Evolutionary conservation across 1,140 invertebrate genomes (phyloP).

Genomic region (Phortica variegata): DNA sequence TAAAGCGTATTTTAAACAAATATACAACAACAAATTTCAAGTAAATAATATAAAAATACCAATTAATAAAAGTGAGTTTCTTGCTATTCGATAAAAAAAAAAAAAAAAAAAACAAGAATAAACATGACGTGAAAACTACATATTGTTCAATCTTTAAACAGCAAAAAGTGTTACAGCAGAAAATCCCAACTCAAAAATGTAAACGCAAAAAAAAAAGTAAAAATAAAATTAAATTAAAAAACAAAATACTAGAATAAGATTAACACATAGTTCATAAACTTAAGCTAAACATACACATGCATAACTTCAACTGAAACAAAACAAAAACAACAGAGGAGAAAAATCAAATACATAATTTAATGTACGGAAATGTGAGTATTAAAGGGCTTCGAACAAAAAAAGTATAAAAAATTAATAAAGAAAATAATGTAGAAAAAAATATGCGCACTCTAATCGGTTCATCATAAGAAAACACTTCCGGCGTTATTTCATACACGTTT

Average conservation of each 20-base stretch:
- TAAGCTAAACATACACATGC: constrained; percentile 31
- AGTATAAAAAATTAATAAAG: constrained; percentile 14
- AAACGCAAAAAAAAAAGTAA: background rate
- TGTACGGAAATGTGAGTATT: constrained; percentile 43
- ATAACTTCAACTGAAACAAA: constrained; percentile 19
- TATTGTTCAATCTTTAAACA: background rate
- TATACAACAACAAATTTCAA: constrained; percentile 5
- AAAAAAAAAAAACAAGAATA: constrained; percentile 25
- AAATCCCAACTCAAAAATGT: background rate
- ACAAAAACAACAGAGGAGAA: constrained; percentile 24
- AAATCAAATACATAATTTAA: constrained; percentile 2
- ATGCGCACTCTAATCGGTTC: too few relatives aligned
- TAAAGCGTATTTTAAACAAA: constrained; percentile 13
- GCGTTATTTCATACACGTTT: too few relatives aligned
- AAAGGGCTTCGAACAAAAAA: constrained; percentile 23
- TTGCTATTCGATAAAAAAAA: constrained; percentile 20
- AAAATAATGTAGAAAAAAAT: too few relatives aligned
- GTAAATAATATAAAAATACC: too few relatives aligned
- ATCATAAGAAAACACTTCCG: too few relatives aligned
- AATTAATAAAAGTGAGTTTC: constrained; percentile 20
- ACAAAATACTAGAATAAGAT: constrained; percentile 42
- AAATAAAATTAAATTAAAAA: background rate
- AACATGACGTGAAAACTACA: background rate
- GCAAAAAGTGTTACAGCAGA: background rate
- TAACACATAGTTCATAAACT: constrained; percentile 34